phyloP scores from a whole-genome alignment of 2,888 invertebrate species.

The Carterocephalus palaemon region DNA sequence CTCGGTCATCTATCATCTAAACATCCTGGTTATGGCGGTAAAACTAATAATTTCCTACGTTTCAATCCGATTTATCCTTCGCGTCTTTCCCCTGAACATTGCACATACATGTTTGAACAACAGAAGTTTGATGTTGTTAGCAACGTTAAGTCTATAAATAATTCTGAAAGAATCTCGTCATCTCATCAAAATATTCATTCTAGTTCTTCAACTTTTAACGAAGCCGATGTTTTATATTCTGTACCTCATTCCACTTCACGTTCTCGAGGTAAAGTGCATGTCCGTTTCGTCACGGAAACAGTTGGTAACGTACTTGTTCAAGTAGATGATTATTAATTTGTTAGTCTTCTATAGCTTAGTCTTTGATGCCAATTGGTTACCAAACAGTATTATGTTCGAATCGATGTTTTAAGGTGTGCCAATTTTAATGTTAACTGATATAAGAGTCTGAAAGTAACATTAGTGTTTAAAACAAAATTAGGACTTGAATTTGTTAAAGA shows the following conservation, averaged over 20 bases:
- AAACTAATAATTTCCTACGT: constrained; percentile 6
- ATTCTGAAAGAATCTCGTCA: too few species aligned
- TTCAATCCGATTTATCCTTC: constrained; percentile 11
- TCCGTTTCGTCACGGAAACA: constrained; percentile 42
- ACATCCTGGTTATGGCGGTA: neutral
- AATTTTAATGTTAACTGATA: constrained; percentile 13
- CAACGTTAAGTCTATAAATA: neutral
- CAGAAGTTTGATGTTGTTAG: neutral
- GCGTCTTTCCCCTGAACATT: constrained; percentile 15
- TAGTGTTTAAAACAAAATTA: too few species aligned
- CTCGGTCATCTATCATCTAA: constrained; percentile 6
- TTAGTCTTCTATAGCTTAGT: constrained; percentile 11
- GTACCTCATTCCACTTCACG: constrained; percentile 8
- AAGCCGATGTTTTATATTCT: constrained; percentile 1
- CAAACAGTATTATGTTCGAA: constrained; percentile 24
- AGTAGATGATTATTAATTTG: constrained; percentile 23
- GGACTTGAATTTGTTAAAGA: too few species aligned
- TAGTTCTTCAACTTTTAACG: neutral
- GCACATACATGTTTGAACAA: constrained; percentile 3
- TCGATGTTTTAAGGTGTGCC: constrained; percentile 20
- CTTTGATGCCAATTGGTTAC: constrained; percentile 23
- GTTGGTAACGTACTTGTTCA: constrained; percentile 36
- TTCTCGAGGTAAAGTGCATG: constrained; percentile 34
- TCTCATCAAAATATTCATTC: too few species aligned
- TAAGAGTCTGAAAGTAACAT: too few species aligned